Evolutionary conservation across 2,113 vertebrate genomes (phyloP), one percentile per base, ranked within the genome.

Genomic region (Mustela lutreola): DNA sequence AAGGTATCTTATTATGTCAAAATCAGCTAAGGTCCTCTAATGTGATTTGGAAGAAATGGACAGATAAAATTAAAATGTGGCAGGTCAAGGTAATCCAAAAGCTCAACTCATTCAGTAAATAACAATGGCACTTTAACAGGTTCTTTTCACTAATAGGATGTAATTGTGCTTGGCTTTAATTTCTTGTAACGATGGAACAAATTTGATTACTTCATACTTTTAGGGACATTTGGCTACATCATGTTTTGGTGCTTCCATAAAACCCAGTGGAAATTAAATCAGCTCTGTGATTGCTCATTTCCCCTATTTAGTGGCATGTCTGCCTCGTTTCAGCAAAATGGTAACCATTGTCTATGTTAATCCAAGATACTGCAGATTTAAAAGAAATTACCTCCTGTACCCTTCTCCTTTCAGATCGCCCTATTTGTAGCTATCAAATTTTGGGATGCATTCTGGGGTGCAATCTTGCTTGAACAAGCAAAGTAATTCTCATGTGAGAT

Each of bases 131-230:
- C 81, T 76, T 95, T 84, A 96, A 70, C 0, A 0, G 73, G 42
- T 89, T 95, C 90, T 79, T 97, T 97, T 97, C 65, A 91, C 60
- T 63, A 79, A 58, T 58, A 56, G 80, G 83, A 89, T 96, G 78
- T 82, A 97, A 98, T 93, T 98, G 92, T 78, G 79, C 78, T 91
- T 86, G 88, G 90, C 65, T 97, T 97, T 98, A 96, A 97, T 96
- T 97, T 97, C 95, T 95, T 63, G 10, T 94, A 96, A 96, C 95
- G 92, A 96, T n/a, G 45, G 81, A 94, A 96, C 58, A 94, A 95
- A 97, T 92, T 73, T 80, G 96, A 97, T 97, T 94, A 96, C 87
- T 87, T 97, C 89, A 95, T 89, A 97, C 63, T 94, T 97, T 94
- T 73, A 96, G 91, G 80, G 92, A 97, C 90, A 96, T 89, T 97